phyloP scores from a whole-genome alignment of 2,888 invertebrate species.

The Dastarcus helophoroides region DNA sequence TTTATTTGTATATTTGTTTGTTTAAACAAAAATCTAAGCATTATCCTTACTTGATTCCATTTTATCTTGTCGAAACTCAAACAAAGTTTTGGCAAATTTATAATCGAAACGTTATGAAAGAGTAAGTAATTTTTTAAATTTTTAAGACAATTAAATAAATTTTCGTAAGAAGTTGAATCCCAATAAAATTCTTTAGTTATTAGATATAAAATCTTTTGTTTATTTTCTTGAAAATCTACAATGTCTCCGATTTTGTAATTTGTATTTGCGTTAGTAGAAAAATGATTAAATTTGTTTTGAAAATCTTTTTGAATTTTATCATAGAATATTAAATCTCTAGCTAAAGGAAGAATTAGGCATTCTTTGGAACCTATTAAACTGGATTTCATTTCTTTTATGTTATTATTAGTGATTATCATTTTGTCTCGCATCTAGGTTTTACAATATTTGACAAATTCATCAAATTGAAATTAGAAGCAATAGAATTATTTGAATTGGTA shows the following conservation, averaged over 20 bases:
- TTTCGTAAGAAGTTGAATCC: no score
- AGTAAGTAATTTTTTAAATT: no score
- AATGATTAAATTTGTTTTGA: no score
- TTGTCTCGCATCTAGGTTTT: conserved; percentile 9
- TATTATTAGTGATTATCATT: background rate
- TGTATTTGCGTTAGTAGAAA: background rate
- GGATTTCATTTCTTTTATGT: conserved; percentile 2
- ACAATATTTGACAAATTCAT: no score
- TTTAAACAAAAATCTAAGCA: conserved; percentile 15
- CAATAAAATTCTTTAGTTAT: no score
- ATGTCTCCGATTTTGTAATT: background rate
- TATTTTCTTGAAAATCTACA: background rate
- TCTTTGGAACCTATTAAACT: background rate
- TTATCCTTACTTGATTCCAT: conserved; percentile 12
- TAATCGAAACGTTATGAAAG: no score
- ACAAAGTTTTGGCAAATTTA: no score
- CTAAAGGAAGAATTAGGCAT: background rate
- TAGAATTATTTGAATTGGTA: no score
- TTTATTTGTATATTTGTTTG: conserved; percentile 15
- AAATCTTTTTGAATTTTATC: background rate
- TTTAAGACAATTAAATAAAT: no score
- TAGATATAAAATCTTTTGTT: conserved; percentile 1
- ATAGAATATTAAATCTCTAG: conserved; percentile 1
- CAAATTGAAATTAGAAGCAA: no score
- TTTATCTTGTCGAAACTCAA: no score